These are phyloP conservation scores for Chloroclystis v-ata DNA, from an alignment of 2,888 invertebrate species.

Conservation along the genomic window DNA sequence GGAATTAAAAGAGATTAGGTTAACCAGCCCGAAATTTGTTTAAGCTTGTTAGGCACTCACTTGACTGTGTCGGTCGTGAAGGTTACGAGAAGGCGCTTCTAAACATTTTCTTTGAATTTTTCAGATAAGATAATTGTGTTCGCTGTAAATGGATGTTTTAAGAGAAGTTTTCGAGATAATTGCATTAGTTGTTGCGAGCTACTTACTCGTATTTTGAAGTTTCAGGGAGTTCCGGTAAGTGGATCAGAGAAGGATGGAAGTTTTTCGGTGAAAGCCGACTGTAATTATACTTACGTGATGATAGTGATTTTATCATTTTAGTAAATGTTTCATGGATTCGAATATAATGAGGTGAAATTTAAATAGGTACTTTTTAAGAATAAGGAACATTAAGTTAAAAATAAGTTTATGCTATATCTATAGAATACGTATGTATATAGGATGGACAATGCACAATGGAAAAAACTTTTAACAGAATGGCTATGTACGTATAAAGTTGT, in stretches of 20 bases:
- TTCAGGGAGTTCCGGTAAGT: conserved; percentile 48
- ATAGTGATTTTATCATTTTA: too few relatives aligned
- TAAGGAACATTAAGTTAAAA: too few relatives aligned
- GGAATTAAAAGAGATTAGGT: conserved; percentile 21
- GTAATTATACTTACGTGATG: conserved; percentile 42
- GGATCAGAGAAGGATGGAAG: conserved; percentile 45
- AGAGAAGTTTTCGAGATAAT: conserved; percentile 35
- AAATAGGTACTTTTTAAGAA: too few relatives aligned
- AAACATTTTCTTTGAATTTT: conserved; percentile 3
- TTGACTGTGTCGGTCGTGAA: conserved; percentile 14
- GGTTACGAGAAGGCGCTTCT: conserved; percentile 8
- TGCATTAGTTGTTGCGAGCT: conserved; percentile 49
- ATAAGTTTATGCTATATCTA: too few relatives aligned
- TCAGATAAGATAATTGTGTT: conserved; percentile 5
- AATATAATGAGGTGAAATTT: too few relatives aligned
- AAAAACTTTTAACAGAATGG: too few relatives aligned
- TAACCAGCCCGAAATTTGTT: conserved; percentile 23
- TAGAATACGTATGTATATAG: too few relatives aligned
- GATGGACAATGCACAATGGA: too few relatives aligned
- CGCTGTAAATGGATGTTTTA: conserved; percentile 15
- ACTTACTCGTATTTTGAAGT: conserved; percentile 56
- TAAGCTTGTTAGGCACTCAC: conserved; percentile 22
- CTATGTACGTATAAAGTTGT: too few relatives aligned
- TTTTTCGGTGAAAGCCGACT: conserved; percentile 38
- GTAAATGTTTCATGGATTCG: too few relatives aligned